Evolutionary conservation across 2,113 vertebrate species (phyloP).

Genomic region (Promerops cafer): DNA sequence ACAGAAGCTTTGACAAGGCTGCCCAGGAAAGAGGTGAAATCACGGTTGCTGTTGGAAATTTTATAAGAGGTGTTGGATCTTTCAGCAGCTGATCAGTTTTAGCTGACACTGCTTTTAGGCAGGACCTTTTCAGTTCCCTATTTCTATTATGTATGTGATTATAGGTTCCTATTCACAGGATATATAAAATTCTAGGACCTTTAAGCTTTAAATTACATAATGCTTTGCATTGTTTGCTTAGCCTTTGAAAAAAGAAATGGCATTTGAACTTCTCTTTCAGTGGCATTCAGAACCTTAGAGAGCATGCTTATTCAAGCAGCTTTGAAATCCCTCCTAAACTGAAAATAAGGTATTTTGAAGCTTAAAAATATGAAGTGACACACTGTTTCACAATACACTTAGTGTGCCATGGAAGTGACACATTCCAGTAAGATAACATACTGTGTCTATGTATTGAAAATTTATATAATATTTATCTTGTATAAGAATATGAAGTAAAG

Average conservation of each 20-base stretch:
- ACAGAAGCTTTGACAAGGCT: background rate
- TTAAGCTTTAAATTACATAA: background rate
- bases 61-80: background rate
- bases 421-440: background rate
- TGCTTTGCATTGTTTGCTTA: background rate
- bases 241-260: background rate
- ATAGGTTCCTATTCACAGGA: background rate
- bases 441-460: background rate
- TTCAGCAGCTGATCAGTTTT: background rate
- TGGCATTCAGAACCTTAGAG: background rate
- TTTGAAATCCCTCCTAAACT: background rate
- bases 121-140: background rate
- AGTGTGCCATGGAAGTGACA: background rate
- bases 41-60: background rate
- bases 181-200: background rate
- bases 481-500: background rate
- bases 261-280: background rate
- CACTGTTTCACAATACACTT: background rate
- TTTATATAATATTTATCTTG: background rate
- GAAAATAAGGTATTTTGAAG: background rate
- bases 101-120: background rate
- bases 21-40: background rate
- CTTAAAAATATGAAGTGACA: background rate
- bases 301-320: background rate
- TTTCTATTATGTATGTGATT: background rate